Evolutionary conservation across 2,888 invertebrate species (phyloP), one percentile per base, ranked within the genome.

Genomic region (Mythimna albipuncta): DNA sequence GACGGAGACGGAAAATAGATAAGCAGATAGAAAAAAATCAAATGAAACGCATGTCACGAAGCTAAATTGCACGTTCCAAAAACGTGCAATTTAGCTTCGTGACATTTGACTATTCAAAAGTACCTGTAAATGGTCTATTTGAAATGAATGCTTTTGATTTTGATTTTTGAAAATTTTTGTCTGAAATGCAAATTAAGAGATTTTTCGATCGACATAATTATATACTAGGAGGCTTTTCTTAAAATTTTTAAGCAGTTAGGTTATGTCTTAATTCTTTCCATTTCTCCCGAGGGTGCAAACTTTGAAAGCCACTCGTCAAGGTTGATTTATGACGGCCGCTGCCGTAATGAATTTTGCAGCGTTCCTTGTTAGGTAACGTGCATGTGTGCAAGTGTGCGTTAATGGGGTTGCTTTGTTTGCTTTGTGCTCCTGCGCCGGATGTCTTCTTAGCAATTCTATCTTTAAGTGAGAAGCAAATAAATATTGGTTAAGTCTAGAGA

Each of bases 321-420:
- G 90, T 88, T 90, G 88, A 91, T 91, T 91, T 91, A 91, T 89
- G 85, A 86, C 84, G 83, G 82, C 82, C 81, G 77, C 85, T 83
- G 81, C 77, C 75, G 91, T 91, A 93, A 93, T 94, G 93, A 93
- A 93, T 94, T 93, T 89, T 72, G 91, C 92, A 90, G 86, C 88
- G 87, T 87, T 86, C 93, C 94, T 93, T 93, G 93, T 94, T 94
- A 91, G 93, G 93, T 85, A 83, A 89, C 55, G 72, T 75, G 71
- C 85, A 83, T 79, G 81, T 81, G 63, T 80, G 82, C 85, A 81
- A 87, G 89, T 90, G 89, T 91, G 89, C 80, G 91, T 88, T 89
- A 88, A 91, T 91, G 88, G 83, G 85, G 88, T 88, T 85, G 88
- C 87, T 91, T 90, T 90, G 89, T 90, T 90, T 90, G 89, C 82